Evolutionary conservation across 2,797 vertebrate genomes (phyloP).

Genomic region (Tokudaia tokunoshimensis): DNA sequence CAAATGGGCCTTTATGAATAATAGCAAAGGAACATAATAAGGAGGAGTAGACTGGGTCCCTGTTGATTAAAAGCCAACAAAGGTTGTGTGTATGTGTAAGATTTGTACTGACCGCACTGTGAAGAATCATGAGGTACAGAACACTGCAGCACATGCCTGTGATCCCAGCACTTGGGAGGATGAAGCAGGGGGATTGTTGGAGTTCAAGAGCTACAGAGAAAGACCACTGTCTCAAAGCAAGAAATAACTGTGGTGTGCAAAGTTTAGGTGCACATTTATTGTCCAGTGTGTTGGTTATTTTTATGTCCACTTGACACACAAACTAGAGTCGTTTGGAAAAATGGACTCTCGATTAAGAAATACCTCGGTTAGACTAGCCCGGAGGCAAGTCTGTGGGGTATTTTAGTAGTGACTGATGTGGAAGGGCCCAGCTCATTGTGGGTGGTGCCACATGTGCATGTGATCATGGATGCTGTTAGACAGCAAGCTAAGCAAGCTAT

Average conservation of each 20-base stretch:
- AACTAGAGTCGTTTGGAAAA: background rate
- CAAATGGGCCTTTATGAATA: slow-evolving; percentile 31
- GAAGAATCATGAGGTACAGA: background rate
- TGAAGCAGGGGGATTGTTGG: background rate
- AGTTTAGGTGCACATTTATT: background rate
- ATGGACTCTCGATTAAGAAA: background rate
- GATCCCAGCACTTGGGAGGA: background rate
- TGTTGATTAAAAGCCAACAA: slow-evolving; percentile 45
- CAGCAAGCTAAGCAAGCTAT: background rate
- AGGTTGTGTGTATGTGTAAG: slow-evolving; percentile 7
- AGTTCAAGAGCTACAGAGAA: background rate
- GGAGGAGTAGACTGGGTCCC: background rate
- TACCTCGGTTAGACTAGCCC: background rate
- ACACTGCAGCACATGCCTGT: background rate
- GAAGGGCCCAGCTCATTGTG: background rate
- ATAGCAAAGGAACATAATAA: slow-evolving; percentile 52
- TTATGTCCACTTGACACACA: background rate
- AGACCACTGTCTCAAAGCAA: background rate
- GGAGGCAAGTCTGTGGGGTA: background rate
- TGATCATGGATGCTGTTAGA: background rate
- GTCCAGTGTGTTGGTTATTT: background rate
- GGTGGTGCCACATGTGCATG: background rate
- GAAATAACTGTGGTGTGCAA: background rate
- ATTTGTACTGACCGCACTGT: background rate
- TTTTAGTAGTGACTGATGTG: background rate